These are phyloP conservation scores for Peromyscus maniculatus DNA, from an alignment of 2,113 vertebrate genomes.

Conservation along the genomic window DNA sequence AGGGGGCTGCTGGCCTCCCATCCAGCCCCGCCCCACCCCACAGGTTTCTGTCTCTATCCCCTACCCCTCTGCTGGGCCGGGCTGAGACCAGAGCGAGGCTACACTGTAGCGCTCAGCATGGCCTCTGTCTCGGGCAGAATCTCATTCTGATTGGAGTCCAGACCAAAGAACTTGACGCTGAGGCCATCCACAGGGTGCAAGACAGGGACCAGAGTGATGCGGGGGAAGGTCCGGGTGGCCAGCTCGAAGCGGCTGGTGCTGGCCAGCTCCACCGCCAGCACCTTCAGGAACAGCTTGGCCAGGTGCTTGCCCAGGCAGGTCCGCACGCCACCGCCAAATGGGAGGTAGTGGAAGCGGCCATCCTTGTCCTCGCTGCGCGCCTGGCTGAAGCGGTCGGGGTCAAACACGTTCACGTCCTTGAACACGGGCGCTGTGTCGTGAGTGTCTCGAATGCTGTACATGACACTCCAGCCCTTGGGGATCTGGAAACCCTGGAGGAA, in stretches of 20 bases:
- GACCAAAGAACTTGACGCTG: slow-evolving; percentile 97
- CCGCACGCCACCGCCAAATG: slow-evolving; percentile 95
- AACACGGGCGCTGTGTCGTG: slow-evolving; percentile 97
- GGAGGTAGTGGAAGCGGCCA: slow-evolving; percentile 97
- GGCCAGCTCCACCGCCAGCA: slow-evolving; percentile 95
- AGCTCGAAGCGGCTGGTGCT: slow-evolving; percentile 97
- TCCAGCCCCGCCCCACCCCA: slow-evolving; percentile 61
- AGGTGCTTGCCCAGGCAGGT: slow-evolving; percentile 98
- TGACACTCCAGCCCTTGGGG: slow-evolving; percentile 98
- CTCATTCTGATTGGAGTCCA: slow-evolving; percentile 99
- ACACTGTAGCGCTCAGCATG: slow-evolving; percentile 95
- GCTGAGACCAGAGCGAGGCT: slow-evolving; percentile 58
- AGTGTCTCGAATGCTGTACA: slow-evolving; percentile 99
- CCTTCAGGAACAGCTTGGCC: slow-evolving; percentile 97
- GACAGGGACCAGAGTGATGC: slow-evolving; percentile 94
- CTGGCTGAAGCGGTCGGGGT: slow-evolving; percentile 96
- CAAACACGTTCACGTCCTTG: slow-evolving; percentile 94
- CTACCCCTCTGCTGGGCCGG: slow-evolving; percentile 38
- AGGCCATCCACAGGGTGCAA: slow-evolving; percentile 96
- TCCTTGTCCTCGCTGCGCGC: slow-evolving; percentile 96
- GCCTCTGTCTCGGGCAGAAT: slow-evolving; percentile 96
- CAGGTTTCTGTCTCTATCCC: slow-evolving; percentile 76
- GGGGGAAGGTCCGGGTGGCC: slow-evolving; percentile 95
- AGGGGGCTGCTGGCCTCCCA: neutral
- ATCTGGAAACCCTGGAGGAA: slow-evolving; percentile 95